Evolutionary conservation across 1,140 invertebrate genomes (phyloP), one percentile per base, ranked within the genome.

Genomic region (Lepidurus arcticus): DNA sequence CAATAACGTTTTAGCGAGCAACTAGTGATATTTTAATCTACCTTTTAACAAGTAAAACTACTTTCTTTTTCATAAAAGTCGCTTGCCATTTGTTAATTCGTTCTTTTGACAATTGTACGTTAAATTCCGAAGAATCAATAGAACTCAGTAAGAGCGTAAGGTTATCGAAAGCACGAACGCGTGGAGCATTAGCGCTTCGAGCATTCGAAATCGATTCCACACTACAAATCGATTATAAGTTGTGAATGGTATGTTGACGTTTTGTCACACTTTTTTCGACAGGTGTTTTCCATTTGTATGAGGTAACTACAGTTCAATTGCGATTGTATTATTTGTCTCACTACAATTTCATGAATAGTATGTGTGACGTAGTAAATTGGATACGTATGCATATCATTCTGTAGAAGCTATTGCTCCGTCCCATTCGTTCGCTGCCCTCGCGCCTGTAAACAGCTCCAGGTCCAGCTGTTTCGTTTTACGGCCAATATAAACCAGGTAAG

Each of bases 41-140:
- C 42, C 44, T 43, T 75, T 44, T 75, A 43, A 75, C 34, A 42
- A 75, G 10, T n/a, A 42, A 75, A 78, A 13, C 34, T 45, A 45
- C 73, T 79, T 79, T 1, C 24, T 47, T 10, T 13, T 75, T 43
- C 43, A 73, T 26, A 13, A 7, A 11, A 74, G 43, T 78, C 42
- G 73, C 65, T 76, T 73, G 43, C 34, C 42, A 42, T 11, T 79
- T 78, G 21, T 45, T 44, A 78, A 42, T 11, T 44, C 73, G 42
- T 73, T 24, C n/a, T 79, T 44, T 42, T 75, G 53, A 10, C 34
- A 34, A 34, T 4, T 34, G 34, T 34, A 34, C 2, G 34, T 4
- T 34, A 34, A 34, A 34, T 34, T 34, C 34, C 34, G 34, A 34
- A 34, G 34, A 34, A 34, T 34, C 34, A 34, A 34, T 34, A 34